Conservation (phyloP, 2,113 vertebrate species). For the Bos javanicus region DNA sequence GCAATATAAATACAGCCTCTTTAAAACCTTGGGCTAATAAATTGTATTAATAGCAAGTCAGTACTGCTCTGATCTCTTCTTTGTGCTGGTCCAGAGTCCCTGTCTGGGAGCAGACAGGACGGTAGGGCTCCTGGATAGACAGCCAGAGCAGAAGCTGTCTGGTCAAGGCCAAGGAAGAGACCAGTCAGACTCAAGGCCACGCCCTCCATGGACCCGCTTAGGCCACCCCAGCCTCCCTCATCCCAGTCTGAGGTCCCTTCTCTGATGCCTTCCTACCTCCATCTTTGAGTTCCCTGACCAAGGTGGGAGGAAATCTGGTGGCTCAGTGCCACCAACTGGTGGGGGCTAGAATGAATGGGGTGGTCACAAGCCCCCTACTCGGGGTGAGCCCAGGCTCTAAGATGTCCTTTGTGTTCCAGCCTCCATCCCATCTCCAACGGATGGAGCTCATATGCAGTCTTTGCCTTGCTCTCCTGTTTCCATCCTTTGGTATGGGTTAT, state of each 20-base stretch:
- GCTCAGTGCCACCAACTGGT: background rate
- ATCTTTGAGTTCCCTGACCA: background rate
- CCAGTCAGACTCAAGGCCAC: background rate
- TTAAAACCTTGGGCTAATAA: constrained; percentile 32
- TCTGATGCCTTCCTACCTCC: background rate
- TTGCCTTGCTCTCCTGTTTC: background rate
- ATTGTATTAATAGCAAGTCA: background rate
- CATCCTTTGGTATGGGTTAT: background rate
- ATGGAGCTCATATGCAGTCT: background rate
- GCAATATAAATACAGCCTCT: background rate
- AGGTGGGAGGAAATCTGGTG: background rate
- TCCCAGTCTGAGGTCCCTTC: background rate
- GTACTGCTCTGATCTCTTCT: background rate
- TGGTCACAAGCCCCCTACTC: background rate
- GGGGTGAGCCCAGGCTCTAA: background rate
- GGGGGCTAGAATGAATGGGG: background rate
- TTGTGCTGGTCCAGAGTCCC: background rate
- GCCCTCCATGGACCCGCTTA: background rate
- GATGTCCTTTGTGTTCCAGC: background rate
- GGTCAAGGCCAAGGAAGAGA: background rate
- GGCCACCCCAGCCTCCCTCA: background rate
- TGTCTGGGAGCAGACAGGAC: background rate
- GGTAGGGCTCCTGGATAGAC: background rate
- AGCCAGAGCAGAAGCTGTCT: background rate
- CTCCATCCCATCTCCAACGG: background rate